Base-by-base conservation (phyloP, 2,797 vertebrate genomes). In the Sciurus vulgaris region DNA sequence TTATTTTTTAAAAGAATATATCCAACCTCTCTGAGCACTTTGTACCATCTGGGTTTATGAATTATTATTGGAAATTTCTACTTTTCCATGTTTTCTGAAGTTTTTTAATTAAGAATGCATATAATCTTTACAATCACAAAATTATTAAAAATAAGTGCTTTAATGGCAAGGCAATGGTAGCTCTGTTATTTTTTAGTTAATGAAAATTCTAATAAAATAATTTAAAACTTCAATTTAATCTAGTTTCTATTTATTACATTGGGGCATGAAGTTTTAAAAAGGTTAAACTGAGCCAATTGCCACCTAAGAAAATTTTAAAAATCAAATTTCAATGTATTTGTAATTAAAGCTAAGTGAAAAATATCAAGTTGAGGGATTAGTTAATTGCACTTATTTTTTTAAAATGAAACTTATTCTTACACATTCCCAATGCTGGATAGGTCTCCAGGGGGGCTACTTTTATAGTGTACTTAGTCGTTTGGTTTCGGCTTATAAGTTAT, bases 401-500 rank as follows among this genome's bases (percentile, higher is more conserved):
- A 51, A 47, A 86, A 8, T 79, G 72, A 91, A 85, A 73, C 33
- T 26, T 26, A 65, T 26, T 47, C 10, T 5, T 54, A 49, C 2
- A 67, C 33, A 35, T 41, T 79, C 24, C 26, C 15, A 22, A 30
- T 54, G 76, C 35, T 56, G 41, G 41, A 41, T 15, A 72, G 44
- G 74, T 81, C 95, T 91, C 70, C 14, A 38, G 20, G 59, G 9
- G 38, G 22, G 1, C 12, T 94, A 47, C 65, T 93, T 97, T 97
- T 93, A 98, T 67, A 59, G n/a, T 73, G 33, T 83, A 91, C 77
- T 97, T 95, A 82, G 96, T 87, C 78, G 73, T 98, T 97, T 98
- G 97, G 97, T 98, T 98, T 97, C 95, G 82, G 94, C 95, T 97
- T 79, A 61, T 97, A 97, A 96, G 93, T 97, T 94, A 38, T 85